A percentile compares a stretch with the other conserved stretches of the same genome.
phyloP scores from a whole-genome alignment of 2,113 vertebrate genomes.

The Phaethon lepturus region DNA sequence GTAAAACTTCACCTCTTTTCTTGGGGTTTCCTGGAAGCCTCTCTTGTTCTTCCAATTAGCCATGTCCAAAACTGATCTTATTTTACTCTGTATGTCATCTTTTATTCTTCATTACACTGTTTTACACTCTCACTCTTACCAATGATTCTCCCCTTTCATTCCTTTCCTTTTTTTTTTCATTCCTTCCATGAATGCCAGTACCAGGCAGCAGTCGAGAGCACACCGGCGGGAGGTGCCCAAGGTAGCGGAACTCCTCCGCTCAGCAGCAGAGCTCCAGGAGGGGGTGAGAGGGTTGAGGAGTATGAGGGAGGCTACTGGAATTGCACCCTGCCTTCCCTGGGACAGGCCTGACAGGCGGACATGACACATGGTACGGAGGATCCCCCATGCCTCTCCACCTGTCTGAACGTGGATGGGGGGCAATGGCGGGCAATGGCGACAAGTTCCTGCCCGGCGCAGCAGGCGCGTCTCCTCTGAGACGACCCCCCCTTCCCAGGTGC shows the following conservation, averaged over 20 bases:
- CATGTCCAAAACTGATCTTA: neutral
- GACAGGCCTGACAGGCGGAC: neutral
- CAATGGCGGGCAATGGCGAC: too few species aligned
- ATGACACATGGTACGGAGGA: too few species aligned
- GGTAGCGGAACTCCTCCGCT: neutral
- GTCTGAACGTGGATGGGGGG: neutral
- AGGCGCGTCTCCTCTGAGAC: neutral
- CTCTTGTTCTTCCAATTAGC: neutral
- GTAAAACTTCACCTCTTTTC: conserved; percentile 62
- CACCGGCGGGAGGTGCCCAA: neutral
- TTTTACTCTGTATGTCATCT: neutral
- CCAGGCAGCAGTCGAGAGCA: neutral
- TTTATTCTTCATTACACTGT: neutral
- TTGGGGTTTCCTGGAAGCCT: neutral
- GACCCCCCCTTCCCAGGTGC: neutral
- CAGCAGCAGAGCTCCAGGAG: neutral
- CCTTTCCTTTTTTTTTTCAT: neutral
- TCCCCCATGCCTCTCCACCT: neutral
- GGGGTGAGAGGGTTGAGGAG: neutral
- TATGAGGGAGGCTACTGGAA: neutral
- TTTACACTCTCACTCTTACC: neutral
- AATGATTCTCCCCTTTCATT: neutral
- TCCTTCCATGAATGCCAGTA: neutral
- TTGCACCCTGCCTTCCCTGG: neutral
- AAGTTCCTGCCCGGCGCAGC: neutral